Percentiles rank a stretch among this genome's conserved stretches.
Conservation (phyloP, 37 sponge, comb jelly and placozoan genomes). For the Eunapius fragilis region DNA sequence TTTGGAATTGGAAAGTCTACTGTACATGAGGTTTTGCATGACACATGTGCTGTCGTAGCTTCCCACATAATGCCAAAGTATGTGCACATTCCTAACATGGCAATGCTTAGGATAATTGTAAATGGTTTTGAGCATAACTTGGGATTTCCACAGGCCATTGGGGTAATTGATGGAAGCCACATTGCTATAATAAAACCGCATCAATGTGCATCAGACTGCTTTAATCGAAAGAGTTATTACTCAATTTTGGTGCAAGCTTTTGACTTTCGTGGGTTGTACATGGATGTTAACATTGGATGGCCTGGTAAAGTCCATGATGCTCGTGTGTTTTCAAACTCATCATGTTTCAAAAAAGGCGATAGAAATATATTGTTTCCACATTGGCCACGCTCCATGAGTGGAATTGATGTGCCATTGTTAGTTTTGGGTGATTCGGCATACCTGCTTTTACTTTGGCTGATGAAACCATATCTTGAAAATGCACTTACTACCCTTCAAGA, state of each 20-base stretch:
- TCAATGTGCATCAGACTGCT: constrained; percentile 31
- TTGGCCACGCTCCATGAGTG: background rate
- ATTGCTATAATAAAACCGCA: constrained; percentile 22
- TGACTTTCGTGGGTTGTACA: constrained; percentile 15
- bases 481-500: constrained; percentile 9
- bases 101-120: constrained; percentile 12
- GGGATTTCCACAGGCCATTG: constrained; percentile 42
- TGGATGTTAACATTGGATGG: constrained; percentile 36
- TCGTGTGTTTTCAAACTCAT: constrained; percentile 32
- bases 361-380: constrained; percentile 1
- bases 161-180: constrained; percentile 48
- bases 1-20: constrained; percentile 45
- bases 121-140: constrained; percentile 19
- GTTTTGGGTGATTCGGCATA: constrained; percentile 53
- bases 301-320: constrained; percentile 51
- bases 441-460: constrained; percentile 47
- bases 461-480: constrained; percentile 38
- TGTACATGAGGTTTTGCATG: constrained; percentile 31
- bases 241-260: constrained; percentile 25
- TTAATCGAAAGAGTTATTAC: constrained; percentile 33
- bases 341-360: constrained; percentile 3
- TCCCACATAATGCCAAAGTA: constrained; percentile 22
- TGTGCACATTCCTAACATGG: constrained; percentile 37
- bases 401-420: constrained; percentile 15
- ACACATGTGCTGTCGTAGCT: constrained; percentile 33